Percentiles rank a stretch among this genome's conserved stretches.
Evolutionary conservation across 1,140 invertebrate species (phyloP).

Genomic region (Magallana ariakensis): DNA sequence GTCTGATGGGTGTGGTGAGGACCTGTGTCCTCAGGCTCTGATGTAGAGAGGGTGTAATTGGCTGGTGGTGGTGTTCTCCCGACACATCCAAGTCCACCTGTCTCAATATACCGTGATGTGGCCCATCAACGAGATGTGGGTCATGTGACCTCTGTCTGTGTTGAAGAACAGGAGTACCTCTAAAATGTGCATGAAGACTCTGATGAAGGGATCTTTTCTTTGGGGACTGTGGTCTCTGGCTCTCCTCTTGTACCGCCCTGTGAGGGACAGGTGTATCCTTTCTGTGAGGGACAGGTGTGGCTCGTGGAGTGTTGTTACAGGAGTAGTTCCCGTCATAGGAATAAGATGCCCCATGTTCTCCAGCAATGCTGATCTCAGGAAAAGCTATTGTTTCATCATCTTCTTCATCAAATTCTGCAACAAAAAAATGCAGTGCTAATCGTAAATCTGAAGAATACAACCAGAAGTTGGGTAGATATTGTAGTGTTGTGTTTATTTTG

Average conservation of each 20-base stretch:
- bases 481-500: too few species aligned
- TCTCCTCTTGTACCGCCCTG: not conserved
- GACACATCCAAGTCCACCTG: not conserved
- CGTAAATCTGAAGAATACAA: too few species aligned
- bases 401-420: not conserved
- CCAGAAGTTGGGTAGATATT: too few species aligned
- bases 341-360: not conserved
- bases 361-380: slow-evolving; percentile 16
- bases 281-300: slow-evolving; percentile 43
- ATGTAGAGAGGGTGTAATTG: not conserved
- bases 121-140: not conserved
- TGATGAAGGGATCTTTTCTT: not conserved
- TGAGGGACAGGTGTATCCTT: too few species aligned
- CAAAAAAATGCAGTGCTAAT: not conserved
- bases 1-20: not conserved
- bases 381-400: not conserved
- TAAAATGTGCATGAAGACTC: slow-evolving; percentile 6
- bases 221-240: not conserved
- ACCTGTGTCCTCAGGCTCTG: not conserved
- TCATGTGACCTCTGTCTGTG: not conserved
- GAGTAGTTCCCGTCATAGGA: slow-evolving; percentile 23
- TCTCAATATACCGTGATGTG: not conserved
- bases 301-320: slow-evolving; percentile 36
- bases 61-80: not conserved
- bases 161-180: not conserved